Conservation (phyloP, 92 coral and sea anemone genomes). For the Epizoanthus scotinus region DNA sequence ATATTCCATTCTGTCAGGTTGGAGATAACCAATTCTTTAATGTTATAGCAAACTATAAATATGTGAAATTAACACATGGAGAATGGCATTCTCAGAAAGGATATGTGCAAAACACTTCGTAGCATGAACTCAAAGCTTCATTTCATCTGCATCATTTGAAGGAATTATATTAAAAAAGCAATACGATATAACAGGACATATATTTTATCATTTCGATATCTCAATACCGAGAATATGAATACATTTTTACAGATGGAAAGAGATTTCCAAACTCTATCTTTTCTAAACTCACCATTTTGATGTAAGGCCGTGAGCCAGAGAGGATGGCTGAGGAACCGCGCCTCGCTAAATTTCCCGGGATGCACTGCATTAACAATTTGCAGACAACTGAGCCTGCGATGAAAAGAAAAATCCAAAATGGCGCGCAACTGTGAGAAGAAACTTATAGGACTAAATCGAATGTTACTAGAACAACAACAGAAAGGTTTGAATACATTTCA, state of each 20-base stretch:
- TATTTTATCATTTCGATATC: background rate
- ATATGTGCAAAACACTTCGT: background rate
- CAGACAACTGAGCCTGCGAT: conserved; percentile 58
- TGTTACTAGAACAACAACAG: conserved; percentile 80
- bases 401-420: conserved; percentile 69
- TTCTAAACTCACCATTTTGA: conserved; percentile 75
- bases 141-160: background rate
- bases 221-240: background rate
- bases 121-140: background rate
- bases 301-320: conserved; percentile 76
- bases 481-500: conserved; percentile 57
- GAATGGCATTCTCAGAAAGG: background rate
- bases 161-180: background rate
- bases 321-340: conserved; percentile 71
- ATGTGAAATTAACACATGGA: background rate
- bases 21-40: background rate
- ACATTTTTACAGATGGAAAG: conserved; percentile 56
- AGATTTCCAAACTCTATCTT: conserved; percentile 45
- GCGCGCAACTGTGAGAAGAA: conserved; percentile 94
- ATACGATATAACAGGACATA: background rate
- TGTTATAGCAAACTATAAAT: background rate
- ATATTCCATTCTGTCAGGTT: background rate
- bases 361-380: conserved; percentile 28
- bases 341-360: conserved; percentile 40
- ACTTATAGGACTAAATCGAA: conserved; percentile 83